These are phyloP conservation scores for Tympanoctomys barrerae DNA, from an alignment of 2,797 vertebrate species.

Conservation along the genomic window DNA sequence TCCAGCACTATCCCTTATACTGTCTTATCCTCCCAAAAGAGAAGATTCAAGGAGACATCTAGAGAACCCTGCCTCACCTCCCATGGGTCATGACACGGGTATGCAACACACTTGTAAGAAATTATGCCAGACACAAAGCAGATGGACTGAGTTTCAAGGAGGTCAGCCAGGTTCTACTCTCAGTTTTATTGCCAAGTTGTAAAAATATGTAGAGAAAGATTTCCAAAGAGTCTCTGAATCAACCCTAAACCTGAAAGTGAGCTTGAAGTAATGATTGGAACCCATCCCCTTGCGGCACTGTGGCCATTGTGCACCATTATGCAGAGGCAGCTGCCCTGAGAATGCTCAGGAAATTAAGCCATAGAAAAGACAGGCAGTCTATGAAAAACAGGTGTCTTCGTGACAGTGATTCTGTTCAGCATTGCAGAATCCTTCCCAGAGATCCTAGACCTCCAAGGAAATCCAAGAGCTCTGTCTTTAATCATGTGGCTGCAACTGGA, in stretches of 20 bases:
- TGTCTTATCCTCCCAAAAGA: background rate
- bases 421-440: background rate
- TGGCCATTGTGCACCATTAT: background rate
- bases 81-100: background rate
- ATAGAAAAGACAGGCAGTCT: background rate
- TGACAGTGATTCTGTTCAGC: background rate
- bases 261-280: background rate
- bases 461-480: background rate
- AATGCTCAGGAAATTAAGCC: too few relatives aligned
- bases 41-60: background rate
- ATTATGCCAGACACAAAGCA: slow-evolving; percentile 18
- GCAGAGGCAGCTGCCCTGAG: background rate
- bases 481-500: background rate
- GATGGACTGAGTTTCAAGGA: slow-evolving; percentile 33
- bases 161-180: background rate
- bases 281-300: background rate
- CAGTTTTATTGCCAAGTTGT: slow-evolving; percentile 20
- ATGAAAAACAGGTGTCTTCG: background rate
- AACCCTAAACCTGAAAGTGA: slow-evolving; percentile 53
- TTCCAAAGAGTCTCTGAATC: slow-evolving; percentile 8
- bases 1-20: background rate
- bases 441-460: background rate
- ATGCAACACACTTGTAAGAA: background rate
- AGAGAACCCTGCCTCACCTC: background rate
- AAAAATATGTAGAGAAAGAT: slow-evolving; percentile 10